These are phyloP conservation scores for Allophyes oxyacanthae DNA, from an alignment of 2,888 invertebrate species.

Conservation along the genomic window DNA sequence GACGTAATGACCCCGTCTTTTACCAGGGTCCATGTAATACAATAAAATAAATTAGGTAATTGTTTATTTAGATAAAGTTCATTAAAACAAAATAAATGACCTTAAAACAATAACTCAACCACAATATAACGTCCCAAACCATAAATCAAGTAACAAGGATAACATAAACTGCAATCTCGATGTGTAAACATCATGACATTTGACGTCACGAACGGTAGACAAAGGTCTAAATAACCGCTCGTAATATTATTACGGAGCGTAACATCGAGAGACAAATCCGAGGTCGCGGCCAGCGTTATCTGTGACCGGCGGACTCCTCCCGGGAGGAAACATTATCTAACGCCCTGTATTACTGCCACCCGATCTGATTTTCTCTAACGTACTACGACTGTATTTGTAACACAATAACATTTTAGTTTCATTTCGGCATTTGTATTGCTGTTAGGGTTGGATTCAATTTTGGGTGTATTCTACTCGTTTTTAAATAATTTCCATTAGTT, in stretches of 20 bases:
- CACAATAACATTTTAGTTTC: constrained; percentile 72
- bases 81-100: constrained; percentile 4
- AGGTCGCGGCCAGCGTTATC: constrained; percentile 72
- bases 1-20: too few species aligned
- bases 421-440: constrained; percentile 57
- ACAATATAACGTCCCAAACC: constrained; percentile 5
- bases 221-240: constrained; percentile 61
- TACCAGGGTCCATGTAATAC: too few species aligned
- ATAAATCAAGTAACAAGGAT: constrained; percentile 34
- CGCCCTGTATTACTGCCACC: constrained; percentile 70
- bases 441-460: constrained; percentile 36
- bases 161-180: constrained; percentile 49
- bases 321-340: constrained; percentile 77
- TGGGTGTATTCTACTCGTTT: constrained; percentile 13
- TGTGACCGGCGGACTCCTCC: constrained; percentile 68
- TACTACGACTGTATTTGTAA: constrained; percentile 69
- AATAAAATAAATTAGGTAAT: too few species aligned
- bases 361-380: constrained; percentile 73
- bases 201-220: constrained; percentile 49
- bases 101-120: constrained; percentile 5
- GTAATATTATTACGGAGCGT: constrained; percentile 63
- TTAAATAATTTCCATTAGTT: too few species aligned
- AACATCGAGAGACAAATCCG: constrained; percentile 73
- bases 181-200: constrained; percentile 52
- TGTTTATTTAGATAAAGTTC: too few species aligned